These are phyloP conservation scores for Aethes cnicana DNA, from an alignment of 2,888 invertebrate species.

Conservation along the genomic window DNA sequence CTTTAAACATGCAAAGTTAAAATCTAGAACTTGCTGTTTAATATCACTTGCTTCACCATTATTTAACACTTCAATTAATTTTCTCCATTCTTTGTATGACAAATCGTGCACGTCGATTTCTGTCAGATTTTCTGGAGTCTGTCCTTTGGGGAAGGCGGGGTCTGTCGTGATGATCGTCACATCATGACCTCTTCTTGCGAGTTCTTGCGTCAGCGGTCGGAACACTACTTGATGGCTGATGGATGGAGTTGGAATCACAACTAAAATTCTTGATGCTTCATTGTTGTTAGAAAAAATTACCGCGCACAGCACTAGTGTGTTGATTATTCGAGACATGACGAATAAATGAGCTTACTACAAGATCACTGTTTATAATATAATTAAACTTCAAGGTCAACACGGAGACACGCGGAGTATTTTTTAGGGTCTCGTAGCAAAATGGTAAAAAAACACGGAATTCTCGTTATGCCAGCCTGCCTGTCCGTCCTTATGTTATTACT, in stretches of 20 bases:
- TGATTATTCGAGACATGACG: background rate
- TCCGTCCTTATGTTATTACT: too few species aligned
- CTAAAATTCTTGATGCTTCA: constrained; percentile 55
- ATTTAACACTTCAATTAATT: background rate
- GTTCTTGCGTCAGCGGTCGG: constrained; percentile 55
- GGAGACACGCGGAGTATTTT: too few species aligned
- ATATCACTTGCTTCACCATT: background rate
- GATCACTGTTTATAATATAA: too few species aligned
- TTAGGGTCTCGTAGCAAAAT: too few species aligned
- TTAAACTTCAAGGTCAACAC: too few species aligned
- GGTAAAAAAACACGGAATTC: too few species aligned
- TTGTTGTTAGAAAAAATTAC: background rate
- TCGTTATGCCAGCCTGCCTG: too few species aligned
- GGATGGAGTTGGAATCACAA: constrained; percentile 58
- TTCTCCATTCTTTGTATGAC: constrained; percentile 40
- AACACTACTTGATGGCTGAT: constrained; percentile 73
- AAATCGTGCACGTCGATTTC: constrained; percentile 57
- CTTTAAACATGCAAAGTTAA: background rate
- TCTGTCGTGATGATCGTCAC: constrained; percentile 64
- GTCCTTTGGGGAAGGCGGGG: constrained; percentile 51
- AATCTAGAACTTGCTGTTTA: background rate
- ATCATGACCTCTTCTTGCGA: constrained; percentile 69
- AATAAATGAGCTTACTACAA: background rate
- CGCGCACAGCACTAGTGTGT: background rate
- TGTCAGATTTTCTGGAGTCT: constrained; percentile 52